These are phyloP conservation scores for Phaenicophaeus curvirostris DNA, from an alignment of 2,797 vertebrate genomes.

Conservation along the genomic window DNA sequence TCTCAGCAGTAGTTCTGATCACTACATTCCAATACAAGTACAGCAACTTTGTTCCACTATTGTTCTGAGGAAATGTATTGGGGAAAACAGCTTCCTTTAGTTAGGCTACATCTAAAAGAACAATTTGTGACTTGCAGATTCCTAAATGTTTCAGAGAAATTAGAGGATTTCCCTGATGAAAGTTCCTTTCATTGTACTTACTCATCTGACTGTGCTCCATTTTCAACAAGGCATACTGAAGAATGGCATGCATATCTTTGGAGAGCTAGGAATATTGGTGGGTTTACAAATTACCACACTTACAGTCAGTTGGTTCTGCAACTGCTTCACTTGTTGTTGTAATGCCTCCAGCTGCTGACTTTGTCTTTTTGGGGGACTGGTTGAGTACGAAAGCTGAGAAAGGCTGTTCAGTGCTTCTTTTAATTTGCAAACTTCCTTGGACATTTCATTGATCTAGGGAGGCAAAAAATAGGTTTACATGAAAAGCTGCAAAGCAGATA, in stretches of 20 bases:
- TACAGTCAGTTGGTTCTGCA: slow-evolving; percentile 93
- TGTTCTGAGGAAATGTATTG: not conserved
- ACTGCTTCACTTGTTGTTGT: slow-evolving; percentile 94
- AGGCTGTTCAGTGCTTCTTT: slow-evolving; percentile 97
- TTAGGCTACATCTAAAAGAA: not conserved
- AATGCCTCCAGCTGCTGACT: slow-evolving; percentile 90
- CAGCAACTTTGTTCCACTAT: not conserved
- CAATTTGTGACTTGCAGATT: not conserved
- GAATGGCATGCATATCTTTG: rapidly evolving
- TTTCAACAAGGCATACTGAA: not conserved
- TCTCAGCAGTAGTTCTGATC: not conserved
- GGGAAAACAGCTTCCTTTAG: not conserved
- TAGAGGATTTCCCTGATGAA: not conserved
- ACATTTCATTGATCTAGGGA: slow-evolving; percentile 90
- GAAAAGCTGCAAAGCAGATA: not conserved
- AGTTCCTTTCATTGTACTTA: not conserved
- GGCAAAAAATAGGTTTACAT: not conserved
- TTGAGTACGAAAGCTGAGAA: slow-evolving; percentile 93
- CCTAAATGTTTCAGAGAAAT: not conserved
- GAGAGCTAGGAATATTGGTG: not conserved
- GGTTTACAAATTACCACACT: slow-evolving; percentile 60
- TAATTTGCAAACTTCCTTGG: slow-evolving; percentile 92
- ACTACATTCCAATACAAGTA: not conserved
- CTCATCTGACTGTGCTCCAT: not conserved
- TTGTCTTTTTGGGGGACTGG: slow-evolving; percentile 87